Evolutionary conservation across 2,797 vertebrate genomes (phyloP).

Genomic region (Chrysocyon brachyurus): DNA sequence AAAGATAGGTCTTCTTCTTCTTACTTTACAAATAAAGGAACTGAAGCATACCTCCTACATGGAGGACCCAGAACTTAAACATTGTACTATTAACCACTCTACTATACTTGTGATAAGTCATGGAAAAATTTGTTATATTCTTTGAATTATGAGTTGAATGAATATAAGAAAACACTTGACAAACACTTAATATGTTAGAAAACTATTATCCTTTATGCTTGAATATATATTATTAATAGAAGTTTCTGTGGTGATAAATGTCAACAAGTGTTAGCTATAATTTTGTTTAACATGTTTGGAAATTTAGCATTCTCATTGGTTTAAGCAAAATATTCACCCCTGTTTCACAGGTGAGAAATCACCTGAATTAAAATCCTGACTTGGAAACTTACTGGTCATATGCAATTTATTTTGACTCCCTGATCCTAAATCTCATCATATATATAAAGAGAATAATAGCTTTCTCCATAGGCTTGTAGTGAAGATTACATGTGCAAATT

Average conservation of each 20-base stretch:
- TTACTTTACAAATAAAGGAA: neutral
- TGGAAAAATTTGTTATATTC: neutral
- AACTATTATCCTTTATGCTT: neutral
- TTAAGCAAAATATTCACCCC: constrained; percentile 9
- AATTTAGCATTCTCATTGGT: constrained; percentile 14
- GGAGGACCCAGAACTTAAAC: neutral
- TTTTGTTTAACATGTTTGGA: neutral
- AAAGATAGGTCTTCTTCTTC: neutral
- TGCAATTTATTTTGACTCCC: neutral
- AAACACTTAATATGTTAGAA: neutral
- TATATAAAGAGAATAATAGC: neutral
- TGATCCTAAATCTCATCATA: neutral
- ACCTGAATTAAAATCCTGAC: neutral
- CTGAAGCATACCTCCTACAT: neutral
- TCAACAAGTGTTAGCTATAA: neutral
- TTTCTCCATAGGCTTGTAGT: neutral
- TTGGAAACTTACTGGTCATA: neutral
- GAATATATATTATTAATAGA: constrained; percentile 28
- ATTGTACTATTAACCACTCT: neutral
- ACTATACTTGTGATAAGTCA: neutral
- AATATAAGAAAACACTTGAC: neutral
- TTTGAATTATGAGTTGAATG: neutral
- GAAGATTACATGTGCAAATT: neutral
- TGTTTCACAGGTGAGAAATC: constrained; percentile 17
- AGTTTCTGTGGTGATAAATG: neutral